Percentiles rank a stretch among this genome's conserved stretches.
Conservation (phyloP, 2,888 invertebrate genomes). For the Mythimna impura region DNA sequence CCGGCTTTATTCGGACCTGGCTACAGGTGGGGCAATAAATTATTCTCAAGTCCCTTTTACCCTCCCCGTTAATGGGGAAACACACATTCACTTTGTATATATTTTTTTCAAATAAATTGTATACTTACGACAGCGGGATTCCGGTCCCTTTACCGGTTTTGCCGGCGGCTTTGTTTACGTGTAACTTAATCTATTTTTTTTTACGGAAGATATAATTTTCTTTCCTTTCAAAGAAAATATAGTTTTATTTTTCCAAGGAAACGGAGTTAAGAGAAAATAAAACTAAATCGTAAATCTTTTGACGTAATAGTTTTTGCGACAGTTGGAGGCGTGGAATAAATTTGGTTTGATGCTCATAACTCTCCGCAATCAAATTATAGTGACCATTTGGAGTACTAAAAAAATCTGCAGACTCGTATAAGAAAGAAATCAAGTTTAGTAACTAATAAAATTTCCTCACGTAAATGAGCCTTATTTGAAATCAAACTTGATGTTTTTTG, state of each 20-base stretch:
- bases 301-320: constrained; percentile 20
- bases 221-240: constrained; percentile 16
- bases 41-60: constrained; percentile 59
- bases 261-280: constrained; percentile 12
- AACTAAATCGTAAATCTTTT: constrained; percentile 34
- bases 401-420: not conserved
- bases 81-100: constrained; percentile 65
- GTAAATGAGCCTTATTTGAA: not conserved
- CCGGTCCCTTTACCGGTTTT: constrained; percentile 34
- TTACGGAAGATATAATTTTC: constrained; percentile 18
- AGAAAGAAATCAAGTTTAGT: constrained; percentile 7
- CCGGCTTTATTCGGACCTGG: constrained; percentile 66
- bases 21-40: constrained; percentile 76
- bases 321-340: constrained; percentile 21
- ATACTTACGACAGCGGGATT: constrained; percentile 22
- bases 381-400: constrained; percentile 3
- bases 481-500: constrained; percentile 4
- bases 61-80: constrained; percentile 64
- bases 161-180: constrained; percentile 27
- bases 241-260: constrained; percentile 34
- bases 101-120: constrained; percentile 35
- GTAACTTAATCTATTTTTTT: constrained; percentile 24
- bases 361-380: constrained; percentile 8
- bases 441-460: constrained; percentile 4
- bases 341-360: constrained; percentile 17